A percentile compares a stretch with the other conserved stretches of the same genome.
phyloP scores from a whole-genome alignment of 2,888 invertebrate species.

The Lottia scabra region DNA sequence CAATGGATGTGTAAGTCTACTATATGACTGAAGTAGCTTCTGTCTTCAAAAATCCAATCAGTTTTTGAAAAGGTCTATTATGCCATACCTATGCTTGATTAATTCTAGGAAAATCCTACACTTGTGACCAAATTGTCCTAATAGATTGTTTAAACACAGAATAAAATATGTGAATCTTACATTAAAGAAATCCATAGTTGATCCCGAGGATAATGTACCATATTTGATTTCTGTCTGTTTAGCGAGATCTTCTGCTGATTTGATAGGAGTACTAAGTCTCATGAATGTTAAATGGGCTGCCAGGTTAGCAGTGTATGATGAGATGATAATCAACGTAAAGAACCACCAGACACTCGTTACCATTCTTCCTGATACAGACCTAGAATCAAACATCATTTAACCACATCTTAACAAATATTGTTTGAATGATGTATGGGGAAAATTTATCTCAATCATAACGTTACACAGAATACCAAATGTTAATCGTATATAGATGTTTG shows the following conservation, averaged over 20 bases:
- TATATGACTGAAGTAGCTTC: too few relatives aligned
- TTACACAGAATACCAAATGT: too few relatives aligned
- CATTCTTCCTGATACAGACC: constrained; percentile 91
- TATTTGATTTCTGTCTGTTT: constrained; percentile 76
- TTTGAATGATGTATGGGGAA: too few relatives aligned
- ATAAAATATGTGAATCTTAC: constrained; percentile 70
- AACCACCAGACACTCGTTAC: constrained; percentile 99
- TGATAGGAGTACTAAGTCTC: constrained; percentile 93
- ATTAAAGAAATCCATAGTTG: constrained; percentile 90
- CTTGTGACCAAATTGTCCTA: too few relatives aligned
- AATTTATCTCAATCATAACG: too few relatives aligned
- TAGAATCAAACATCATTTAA: constrained; percentile 44
- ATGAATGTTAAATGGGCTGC: constrained; percentile 95
- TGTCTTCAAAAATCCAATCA: too few relatives aligned
- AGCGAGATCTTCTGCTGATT: constrained; percentile 89
- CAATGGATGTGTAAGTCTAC: too few relatives aligned
- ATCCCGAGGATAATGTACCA: constrained; percentile 80
- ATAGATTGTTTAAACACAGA: too few relatives aligned
- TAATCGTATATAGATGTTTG: too few relatives aligned
- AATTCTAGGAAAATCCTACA: too few relatives aligned
- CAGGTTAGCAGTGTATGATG: constrained; percentile 98
- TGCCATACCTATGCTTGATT: too few relatives aligned
- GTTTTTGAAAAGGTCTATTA: too few relatives aligned
- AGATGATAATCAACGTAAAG: constrained; percentile 96
- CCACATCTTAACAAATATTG: not conserved